phyloP scores from a whole-genome alignment of 1,140 invertebrate genomes.

The Diprion similis region DNA sequence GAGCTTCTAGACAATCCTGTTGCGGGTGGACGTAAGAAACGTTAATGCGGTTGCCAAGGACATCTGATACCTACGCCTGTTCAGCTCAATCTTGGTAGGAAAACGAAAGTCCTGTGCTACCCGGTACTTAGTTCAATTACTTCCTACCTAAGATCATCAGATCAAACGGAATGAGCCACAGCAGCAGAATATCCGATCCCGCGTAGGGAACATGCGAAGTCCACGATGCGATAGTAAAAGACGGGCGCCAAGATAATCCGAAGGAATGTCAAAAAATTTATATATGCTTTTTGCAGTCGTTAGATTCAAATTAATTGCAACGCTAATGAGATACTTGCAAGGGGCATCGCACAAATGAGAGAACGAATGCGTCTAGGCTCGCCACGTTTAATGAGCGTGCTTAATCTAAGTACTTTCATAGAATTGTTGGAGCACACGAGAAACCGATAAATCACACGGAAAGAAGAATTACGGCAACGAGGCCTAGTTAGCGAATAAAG shows the following conservation, averaged over 20 bases:
- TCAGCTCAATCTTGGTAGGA: background rate
- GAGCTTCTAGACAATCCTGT: background rate
- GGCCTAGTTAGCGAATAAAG: background rate
- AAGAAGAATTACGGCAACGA: background rate
- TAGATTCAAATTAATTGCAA: conserved; percentile 40
- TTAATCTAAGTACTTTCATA: conserved; percentile 29
- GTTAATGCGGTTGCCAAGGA: background rate
- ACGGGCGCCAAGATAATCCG: conserved; percentile 2
- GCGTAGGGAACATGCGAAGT: background rate
- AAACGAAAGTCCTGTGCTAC: background rate
- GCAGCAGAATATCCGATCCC: background rate
- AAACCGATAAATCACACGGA: background rate
- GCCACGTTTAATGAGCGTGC: conserved; percentile 35
- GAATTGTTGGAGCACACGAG: conserved; percentile 22
- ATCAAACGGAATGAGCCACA: background rate
- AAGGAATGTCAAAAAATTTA: background rate
- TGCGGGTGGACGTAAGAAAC: background rate
- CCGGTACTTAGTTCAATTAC: background rate
- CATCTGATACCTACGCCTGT: background rate
- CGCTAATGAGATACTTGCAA: conserved; percentile 39
- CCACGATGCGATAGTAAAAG: background rate
- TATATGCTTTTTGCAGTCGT: conserved; percentile 16
- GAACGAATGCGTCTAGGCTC: conserved; percentile 28
- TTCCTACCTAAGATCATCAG: background rate
- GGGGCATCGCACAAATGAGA: conserved; percentile 30